Conservation (phyloP, 2,113 vertebrate species). For the Myotis davidii region DNA sequence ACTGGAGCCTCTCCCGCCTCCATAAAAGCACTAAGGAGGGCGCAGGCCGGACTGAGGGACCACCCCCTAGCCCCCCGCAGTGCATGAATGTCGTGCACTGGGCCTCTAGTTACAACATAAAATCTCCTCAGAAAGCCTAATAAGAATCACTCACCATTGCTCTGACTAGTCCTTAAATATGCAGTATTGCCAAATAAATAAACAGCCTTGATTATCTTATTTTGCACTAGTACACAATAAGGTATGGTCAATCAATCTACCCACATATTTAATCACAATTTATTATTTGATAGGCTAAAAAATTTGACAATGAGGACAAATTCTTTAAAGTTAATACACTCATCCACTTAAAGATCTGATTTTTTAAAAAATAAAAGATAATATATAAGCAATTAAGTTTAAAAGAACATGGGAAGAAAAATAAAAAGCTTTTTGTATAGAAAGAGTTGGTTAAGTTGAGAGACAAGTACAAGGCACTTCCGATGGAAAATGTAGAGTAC, state of each 20-base stretch:
- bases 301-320: not conserved
- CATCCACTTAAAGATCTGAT: not conserved
- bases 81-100: too few species aligned
- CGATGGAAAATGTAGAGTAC: not conserved
- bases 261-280: not conserved
- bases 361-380: not conserved
- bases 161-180: not conserved
- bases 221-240: not conserved
- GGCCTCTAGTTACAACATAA: not conserved
- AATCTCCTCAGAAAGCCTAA: not conserved
- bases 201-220: not conserved
- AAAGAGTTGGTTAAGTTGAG: not conserved
- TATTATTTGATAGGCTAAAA: not conserved
- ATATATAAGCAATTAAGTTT: not conserved
- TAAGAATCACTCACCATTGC: not conserved
- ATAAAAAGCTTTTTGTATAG: not conserved
- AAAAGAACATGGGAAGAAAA: not conserved
- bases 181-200: not conserved
- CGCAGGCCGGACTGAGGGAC: too few species aligned
- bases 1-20: too few species aligned
- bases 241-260: not conserved
- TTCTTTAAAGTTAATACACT: not conserved
- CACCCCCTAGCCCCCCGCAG: too few species aligned
- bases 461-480: not conserved
- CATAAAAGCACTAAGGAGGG: too few species aligned